phyloP scores from a whole-genome alignment of 1,140 invertebrate genomes.

The Hesperophylax magnus region DNA sequence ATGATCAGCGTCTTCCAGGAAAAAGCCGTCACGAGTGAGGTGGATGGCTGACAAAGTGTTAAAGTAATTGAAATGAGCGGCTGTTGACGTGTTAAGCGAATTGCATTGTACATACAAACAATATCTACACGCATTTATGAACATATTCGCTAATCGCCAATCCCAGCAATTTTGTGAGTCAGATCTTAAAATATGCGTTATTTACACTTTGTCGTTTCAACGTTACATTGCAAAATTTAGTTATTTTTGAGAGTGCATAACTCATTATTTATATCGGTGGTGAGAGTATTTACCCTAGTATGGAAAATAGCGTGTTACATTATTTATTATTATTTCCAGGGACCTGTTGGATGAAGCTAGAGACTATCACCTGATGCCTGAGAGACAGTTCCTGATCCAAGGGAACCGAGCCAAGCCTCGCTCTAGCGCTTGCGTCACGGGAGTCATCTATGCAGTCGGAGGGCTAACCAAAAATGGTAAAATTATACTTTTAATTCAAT shows the following conservation, averaged over 20 bases:
- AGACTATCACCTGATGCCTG: conserved; percentile 89
- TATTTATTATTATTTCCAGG: conserved; percentile 63
- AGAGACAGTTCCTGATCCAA: conserved; percentile 82
- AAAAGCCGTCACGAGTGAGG: too few species aligned
- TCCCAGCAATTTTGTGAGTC: background rate
- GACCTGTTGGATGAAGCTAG: conserved; percentile 88
- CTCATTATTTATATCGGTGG: too few species aligned
- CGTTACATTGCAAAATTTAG: too few species aligned
- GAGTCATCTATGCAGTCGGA: conserved; percentile 91
- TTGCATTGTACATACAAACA: background rate
- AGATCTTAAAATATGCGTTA: background rate
- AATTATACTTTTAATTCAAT: background rate
- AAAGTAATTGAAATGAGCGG: too few species aligned
- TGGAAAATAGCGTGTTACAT: too few species aligned
- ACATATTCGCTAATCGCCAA: background rate
- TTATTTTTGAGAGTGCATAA: too few species aligned
- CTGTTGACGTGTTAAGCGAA: too few species aligned
- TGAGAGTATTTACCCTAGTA: too few species aligned
- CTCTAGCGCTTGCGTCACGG: conserved; percentile 81
- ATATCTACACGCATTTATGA: too few species aligned
- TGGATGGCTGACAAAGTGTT: too few species aligned
- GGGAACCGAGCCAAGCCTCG: conserved; percentile 84
- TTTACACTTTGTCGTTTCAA: too few species aligned
- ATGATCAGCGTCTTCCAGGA: too few species aligned
- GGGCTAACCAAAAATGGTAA: conserved; percentile 85